These are phyloP conservation scores for Drosophila mercatorum DNA, from an alignment of 2,888 invertebrate species.

Conservation along the genomic window DNA sequence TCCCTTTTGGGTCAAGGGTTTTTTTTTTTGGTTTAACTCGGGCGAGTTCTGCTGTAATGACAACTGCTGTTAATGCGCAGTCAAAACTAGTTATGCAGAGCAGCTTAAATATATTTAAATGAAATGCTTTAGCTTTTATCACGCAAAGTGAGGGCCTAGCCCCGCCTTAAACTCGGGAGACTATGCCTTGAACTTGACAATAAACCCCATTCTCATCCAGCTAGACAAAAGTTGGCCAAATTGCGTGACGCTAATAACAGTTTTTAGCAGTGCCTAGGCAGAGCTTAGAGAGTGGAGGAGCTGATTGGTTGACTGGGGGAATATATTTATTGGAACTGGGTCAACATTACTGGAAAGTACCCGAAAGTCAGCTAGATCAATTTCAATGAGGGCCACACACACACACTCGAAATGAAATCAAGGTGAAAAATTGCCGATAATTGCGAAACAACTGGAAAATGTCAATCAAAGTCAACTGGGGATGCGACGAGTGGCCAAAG, in stretches of 20 bases:
- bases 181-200: conserved; percentile 53
- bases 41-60: conserved; percentile 5
- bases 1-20: conserved; percentile 41
- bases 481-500: conserved; percentile 70
- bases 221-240: conserved; percentile 28
- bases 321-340: conserved; percentile 39
- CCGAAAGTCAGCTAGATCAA: conserved; percentile 46
- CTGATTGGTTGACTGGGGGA: background rate
- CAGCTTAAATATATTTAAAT: background rate
- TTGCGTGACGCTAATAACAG: conserved; percentile 57
- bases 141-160: background rate
- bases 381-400: conserved; percentile 47
- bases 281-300: conserved; percentile 10
- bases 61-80: conserved; percentile 12
- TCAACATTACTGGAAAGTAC: conserved; percentile 42
- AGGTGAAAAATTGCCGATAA: conserved; percentile 63
- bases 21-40: conserved; percentile 3
- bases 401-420: conserved; percentile 43
- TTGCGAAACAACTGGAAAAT: conserved; percentile 69
- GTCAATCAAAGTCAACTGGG: conserved; percentile 72
- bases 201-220: conserved; percentile 13
- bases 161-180: background rate
- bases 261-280: conserved; percentile 24
- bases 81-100: background rate
- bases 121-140: background rate